Evolutionary conservation across 2,888 invertebrate species (phyloP), one percentile per base, ranked within the genome.

Genomic region (Clunio marinus): DNA sequence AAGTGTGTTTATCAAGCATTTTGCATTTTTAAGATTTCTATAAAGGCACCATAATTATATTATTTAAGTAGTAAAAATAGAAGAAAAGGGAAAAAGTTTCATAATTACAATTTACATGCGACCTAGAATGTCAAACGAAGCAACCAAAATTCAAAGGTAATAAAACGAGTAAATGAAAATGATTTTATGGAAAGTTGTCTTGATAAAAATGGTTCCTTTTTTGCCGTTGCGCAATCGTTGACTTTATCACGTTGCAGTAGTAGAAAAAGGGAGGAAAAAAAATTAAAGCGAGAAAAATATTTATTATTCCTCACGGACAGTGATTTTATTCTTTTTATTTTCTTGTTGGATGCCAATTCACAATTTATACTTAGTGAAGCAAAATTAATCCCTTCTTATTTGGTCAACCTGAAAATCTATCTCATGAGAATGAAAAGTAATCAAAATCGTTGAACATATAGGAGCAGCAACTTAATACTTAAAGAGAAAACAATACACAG

Each of bases 221-320:
- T n/a, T n/a, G 15, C 27, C 66, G 27, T 55, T 55, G 55, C 51
- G 55, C 51, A 66, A 66, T 55, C 66, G 51, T 51, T 55, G 55
- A 62, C 62, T 62, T 62, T 62, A 62, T 62, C 62, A 62, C 62
- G 62, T 62, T 62, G 62, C 62, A 62, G 62, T 62, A 24, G 62
- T n/a, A 28, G n/a, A n/a, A n/a, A n/a, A n/a, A 25, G 25, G 25
- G 57, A n/a, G 25, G 13, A n/a, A 25, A 13, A 13, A 27, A 13
- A 25, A 59, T 59, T 22, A 59, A 59, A 28, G 32, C 25, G 13
- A 20, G n/a, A 32, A 5, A 58, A 28, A 59, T 65, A 55, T 66
- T 55, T 55, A 66, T 66, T 66, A 66, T 66, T 66, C 66, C 66
- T 55, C 32, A 66, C 66, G 66, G 66, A 66, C 35, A 66, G 66